Evolutionary conservation across 2,888 invertebrate species (phyloP).

Genomic region (Dione juno): DNA sequence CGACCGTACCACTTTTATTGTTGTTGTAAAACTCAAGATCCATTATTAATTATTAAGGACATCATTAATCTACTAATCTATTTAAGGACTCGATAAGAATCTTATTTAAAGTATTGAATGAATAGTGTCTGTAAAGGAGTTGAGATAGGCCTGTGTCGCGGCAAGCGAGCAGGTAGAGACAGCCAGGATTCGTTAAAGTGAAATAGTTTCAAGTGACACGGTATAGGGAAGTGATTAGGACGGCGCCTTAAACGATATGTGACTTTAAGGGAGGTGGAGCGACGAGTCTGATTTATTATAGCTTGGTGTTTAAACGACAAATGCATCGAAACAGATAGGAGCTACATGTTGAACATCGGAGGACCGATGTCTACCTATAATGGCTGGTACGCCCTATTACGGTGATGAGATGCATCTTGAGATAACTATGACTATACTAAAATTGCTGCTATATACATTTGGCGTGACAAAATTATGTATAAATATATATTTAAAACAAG

Average conservation of each 20-base stretch:
- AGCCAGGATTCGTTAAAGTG: conserved; percentile 4
- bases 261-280: conserved; percentile 48
- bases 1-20: conserved; percentile 79
- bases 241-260: conserved; percentile 44
- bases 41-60: conserved; percentile 84
- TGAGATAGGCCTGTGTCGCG: conserved; percentile 81
- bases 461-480: neutral
- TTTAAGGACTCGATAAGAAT: conserved; percentile 83
- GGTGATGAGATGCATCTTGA: conserved; percentile 53
- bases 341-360: conserved; percentile 82
- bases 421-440: conserved; percentile 51
- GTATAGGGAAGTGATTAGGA: conserved; percentile 47
- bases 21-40: conserved; percentile 83
- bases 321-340: conserved; percentile 84
- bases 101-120: conserved; percentile 84
- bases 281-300: conserved; percentile 80
- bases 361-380: conserved; percentile 79
- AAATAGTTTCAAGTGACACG: conserved; percentile 45
- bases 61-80: conserved; percentile 84
- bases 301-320: conserved; percentile 84
- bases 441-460: conserved; percentile 21
- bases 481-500: neutral
- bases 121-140: conserved; percentile 82
- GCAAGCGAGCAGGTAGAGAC: conserved; percentile 47
- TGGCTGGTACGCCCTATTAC: conserved; percentile 60